Base-by-base conservation (phyloP, 2,113 vertebrate species). In the Halcyon malimbica region DNA sequence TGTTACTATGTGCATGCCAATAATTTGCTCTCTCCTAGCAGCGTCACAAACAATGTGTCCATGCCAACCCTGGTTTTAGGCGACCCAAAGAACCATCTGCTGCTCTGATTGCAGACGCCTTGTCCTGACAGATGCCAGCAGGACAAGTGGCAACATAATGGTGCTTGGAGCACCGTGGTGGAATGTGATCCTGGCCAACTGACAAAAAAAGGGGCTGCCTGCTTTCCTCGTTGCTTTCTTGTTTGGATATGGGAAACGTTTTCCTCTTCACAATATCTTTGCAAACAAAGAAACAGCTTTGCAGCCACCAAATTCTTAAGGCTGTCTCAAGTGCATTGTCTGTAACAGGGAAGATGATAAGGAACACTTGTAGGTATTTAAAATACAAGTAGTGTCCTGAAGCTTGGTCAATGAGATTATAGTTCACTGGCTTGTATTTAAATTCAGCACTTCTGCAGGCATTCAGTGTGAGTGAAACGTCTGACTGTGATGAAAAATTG, bases 61-160 rank as follows among this genome's bases (percentile, higher is more conserved):
- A 12, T 77, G 96, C 90, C 93, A 88, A 26, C 31, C 33, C 50
- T 63, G 59, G 50, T 37, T 96, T 80, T 73, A 83, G 63, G 65
- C 17, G 3, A 83, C 91, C 84, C 82, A 50, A 73, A 94, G 87
- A 91, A 88, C 90, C 95, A 94, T 96, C 95, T 97, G 94, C 82
- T 96, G 87, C 84, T 84, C 73, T 69, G 70, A 82, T 46, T 85
- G 84, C 41, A 93, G 67, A 62, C 0, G 2, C 78, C 84, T 93
- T 77, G 67, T 91, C 69, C 78, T 76, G 78, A 69, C 51, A 14
- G 23, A 41, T 80, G 93, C 94, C 94, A 91, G 79, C 71, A 91
- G 89, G 87, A 94, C 89, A 87, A 96, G 93, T 16, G 57, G 70
- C 81, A 88, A 78, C 3, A 2, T 37, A 81, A 87, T 16, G 42